A percentile compares a stretch with the other conserved stretches of the same genome.
phyloP scores from a whole-genome alignment of 2,113 vertebrate genomes.

The Prunella himalayana region DNA sequence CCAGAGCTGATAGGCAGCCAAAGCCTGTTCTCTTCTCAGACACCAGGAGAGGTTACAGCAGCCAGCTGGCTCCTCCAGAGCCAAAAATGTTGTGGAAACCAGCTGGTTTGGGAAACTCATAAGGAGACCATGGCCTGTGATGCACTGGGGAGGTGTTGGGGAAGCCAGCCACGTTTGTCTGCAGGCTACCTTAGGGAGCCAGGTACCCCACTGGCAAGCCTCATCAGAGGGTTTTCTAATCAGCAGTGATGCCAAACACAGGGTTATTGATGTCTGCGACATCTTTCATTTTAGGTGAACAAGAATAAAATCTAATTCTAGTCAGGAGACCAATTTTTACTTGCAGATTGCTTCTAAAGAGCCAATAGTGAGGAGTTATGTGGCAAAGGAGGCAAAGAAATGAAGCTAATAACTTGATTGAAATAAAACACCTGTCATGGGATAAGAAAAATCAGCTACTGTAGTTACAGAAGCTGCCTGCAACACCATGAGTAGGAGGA shows the following conservation, averaged over 20 bases:
- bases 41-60: not conserved
- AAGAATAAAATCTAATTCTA: conserved; percentile 12
- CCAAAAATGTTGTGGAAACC: not conserved
- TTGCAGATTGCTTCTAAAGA: conserved; percentile 14
- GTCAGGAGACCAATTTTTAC: conserved; percentile 16
- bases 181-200: not conserved
- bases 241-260: not conserved
- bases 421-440: conserved; percentile 8
- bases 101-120: not conserved
- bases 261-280: not conserved
- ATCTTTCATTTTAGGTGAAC: not conserved
- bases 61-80: not conserved
- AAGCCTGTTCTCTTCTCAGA: not conserved
- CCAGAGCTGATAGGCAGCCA: not conserved
- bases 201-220: not conserved
- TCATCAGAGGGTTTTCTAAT: not conserved
- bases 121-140: rapidly evolving
- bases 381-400: not conserved
- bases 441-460: not conserved
- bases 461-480: not conserved
- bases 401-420: conserved; percentile 19
- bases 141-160: not conserved
- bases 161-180: not conserved
- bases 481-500: not conserved
- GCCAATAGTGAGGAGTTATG: not conserved